phyloP scores from a whole-genome alignment of 2,797 vertebrate species.

The Zalophus californianus region DNA sequence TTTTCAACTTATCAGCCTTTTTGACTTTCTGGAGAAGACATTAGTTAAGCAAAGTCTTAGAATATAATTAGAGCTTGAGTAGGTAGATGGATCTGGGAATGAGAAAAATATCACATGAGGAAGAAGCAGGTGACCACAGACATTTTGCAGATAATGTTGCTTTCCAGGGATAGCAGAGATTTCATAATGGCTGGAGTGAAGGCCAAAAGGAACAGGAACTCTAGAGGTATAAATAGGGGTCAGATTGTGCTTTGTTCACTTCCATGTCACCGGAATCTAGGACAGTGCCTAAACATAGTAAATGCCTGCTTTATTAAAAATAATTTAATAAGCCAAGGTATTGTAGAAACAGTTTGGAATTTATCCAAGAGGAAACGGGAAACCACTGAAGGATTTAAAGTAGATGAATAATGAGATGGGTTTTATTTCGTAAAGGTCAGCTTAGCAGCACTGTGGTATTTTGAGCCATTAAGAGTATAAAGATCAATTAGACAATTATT shows the following conservation, averaged over 20 bases:
- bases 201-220: neutral
- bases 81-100: neutral
- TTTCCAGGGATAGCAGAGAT: neutral
- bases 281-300: neutral
- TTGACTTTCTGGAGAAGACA: neutral
- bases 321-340: neutral
- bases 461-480: neutral
- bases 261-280: neutral
- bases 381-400: neutral
- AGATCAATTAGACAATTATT: neutral
- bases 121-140: neutral
- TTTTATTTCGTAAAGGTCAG: conserved; percentile 3
- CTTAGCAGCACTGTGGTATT: neutral
- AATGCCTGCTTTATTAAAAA: neutral
- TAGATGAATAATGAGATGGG: neutral
- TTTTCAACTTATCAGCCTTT: neutral
- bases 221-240: neutral
- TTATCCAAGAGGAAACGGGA: neutral
- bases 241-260: neutral
- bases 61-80: neutral
- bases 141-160: neutral
- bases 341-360: neutral
- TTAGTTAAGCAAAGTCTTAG: neutral
- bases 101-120: neutral
- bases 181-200: neutral